phyloP scores from a whole-genome alignment of 1,140 invertebrate species.

The Gryon sp. region DNA sequence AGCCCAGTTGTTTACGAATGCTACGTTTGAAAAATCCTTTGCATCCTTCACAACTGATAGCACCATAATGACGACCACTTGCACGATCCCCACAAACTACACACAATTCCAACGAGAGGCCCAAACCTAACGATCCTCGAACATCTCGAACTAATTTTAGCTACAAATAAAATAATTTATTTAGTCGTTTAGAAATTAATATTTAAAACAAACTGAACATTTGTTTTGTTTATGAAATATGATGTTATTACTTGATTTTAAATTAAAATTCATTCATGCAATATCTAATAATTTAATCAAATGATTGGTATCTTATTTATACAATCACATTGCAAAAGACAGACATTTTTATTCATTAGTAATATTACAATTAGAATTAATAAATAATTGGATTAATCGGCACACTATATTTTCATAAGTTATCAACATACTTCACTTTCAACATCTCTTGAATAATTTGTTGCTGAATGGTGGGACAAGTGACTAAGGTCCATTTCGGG shows the following conservation, averaged over 20 bases:
- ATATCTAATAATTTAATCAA: too few species aligned
- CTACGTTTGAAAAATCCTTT: conserved; percentile 96
- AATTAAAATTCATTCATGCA: too few species aligned
- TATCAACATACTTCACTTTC: conserved; percentile 69
- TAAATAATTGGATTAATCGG: background rate
- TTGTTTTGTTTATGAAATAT: too few species aligned
- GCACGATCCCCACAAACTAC: conserved; percentile 96
- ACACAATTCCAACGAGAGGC: conserved; percentile 88
- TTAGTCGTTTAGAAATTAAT: too few species aligned
- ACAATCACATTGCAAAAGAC: too few species aligned
- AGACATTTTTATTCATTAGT: too few species aligned
- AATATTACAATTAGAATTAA: too few species aligned
- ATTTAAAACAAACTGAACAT: too few species aligned
- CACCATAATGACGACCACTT: conserved; percentile 96
- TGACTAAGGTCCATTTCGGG: conserved; percentile 72
- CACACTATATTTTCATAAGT: background rate
- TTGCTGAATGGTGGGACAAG: conserved; percentile 68
- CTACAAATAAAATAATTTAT: conserved; percentile 65
- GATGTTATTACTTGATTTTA: too few species aligned
- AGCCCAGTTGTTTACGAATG: conserved; percentile 96
- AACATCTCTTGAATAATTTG: conserved; percentile 67
- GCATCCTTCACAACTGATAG: conserved; percentile 95
- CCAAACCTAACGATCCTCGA: conserved; percentile 77
- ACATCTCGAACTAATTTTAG: conserved; percentile 77
- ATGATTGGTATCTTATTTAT: too few species aligned